Evolutionary conservation across 2,113 vertebrate species (phyloP).

Genomic region (Ceyx margarethae): DNA sequence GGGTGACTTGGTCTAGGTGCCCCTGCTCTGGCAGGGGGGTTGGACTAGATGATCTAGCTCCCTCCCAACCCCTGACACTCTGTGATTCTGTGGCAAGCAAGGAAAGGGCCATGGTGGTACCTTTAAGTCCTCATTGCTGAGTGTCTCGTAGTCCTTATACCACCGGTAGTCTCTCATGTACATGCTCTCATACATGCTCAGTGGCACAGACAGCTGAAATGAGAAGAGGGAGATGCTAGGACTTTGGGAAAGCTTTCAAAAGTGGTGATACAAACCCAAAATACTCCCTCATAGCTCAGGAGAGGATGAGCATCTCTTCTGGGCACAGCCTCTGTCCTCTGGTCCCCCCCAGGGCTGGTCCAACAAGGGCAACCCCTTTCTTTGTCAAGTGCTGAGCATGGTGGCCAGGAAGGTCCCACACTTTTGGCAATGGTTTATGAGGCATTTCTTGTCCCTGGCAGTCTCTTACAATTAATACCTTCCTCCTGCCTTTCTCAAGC

Average conservation of each 20-base stretch:
- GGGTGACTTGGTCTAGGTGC: no score
- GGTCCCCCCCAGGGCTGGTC: neutral
- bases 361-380: neutral
- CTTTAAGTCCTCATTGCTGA: neutral
- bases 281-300: neutral
- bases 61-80: no score
- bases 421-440: neutral
- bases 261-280: neutral
- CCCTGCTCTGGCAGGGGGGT: no score
- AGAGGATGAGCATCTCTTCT: neutral
- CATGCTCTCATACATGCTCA: constrained; percentile 30
- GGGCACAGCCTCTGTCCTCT: neutral
- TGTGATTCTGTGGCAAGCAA: neutral
- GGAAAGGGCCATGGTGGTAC: neutral
- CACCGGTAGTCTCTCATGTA: constrained; percentile 47
- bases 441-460: neutral
- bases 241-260: neutral
- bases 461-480: neutral
- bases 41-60: no score
- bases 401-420: neutral
- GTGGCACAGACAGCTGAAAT: constrained; percentile 20
- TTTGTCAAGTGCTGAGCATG: rapidly evolving
- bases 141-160: neutral
- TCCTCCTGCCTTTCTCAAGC: neutral
- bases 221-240: neutral